Base-by-base conservation (phyloP, 2,797 vertebrate genomes). In the Argentina silus region DNA sequence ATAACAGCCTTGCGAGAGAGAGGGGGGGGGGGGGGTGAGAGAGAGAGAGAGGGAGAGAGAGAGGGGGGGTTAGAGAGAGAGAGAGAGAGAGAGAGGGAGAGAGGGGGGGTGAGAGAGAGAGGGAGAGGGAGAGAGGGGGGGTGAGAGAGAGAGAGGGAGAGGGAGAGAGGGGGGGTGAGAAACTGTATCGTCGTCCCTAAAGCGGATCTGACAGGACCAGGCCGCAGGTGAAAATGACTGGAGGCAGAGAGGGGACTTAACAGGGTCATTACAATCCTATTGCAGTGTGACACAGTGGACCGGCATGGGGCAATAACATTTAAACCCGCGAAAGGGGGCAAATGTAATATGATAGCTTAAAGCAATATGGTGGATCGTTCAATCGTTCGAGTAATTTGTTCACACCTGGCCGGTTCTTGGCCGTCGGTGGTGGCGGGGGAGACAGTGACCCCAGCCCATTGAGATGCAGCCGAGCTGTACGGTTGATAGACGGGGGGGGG, bases 241-340 rank as follows among this genome's bases (percentile, higher is more conserved):
- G 15, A 56, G 55, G 15, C 12, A 56, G 55, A 12, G 57, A 12
- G 23, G 19, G 23, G 85, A 63, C 63, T 75, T 74, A 76, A 78
- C 75, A 69, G 80, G 81, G 86, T 88, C 87, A 90, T 90, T 86
- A 83, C 84, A 87, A 70, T 27, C 71, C 83, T 79, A 83, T 71
- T 82, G 78, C n/a, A 69, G 56, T 51, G 61, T 42, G 67, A 51
- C 61, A 70, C 57, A 15, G 6, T 15, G 65, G 57, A 36, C 27
- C 27, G 1, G 2, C 2, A 36, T 4, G 4, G 75, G 75, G 60
- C 64, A 79, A 80, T 72, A 67, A 82, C 77, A 65, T 82, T 83
- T 81, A 78, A 81, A 8, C 50, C 50, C 50, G 11, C 50, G 15
- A 3, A 51, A 4, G 27, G 27, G 27, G 27, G 27, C 27, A 36